Percentiles rank a stretch among this genome's conserved stretches.
These are phyloP conservation scores for Erpobdella octoculata DNA, from an alignment of 2,888 invertebrate genomes.

Conservation along the genomic window DNA sequence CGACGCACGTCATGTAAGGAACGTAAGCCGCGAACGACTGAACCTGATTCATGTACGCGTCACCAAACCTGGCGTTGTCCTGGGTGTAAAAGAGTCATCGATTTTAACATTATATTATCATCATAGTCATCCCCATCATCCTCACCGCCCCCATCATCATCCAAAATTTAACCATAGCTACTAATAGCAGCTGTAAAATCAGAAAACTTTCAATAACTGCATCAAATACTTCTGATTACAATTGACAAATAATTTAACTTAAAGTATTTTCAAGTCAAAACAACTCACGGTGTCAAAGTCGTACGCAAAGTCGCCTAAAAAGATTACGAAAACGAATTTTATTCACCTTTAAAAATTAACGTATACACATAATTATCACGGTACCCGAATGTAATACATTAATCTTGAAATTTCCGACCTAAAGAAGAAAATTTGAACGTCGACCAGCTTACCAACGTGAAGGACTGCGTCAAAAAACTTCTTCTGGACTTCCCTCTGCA, in stretches of 20 bases:
- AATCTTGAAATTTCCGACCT: no score
- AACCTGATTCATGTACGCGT: conserved; percentile 84
- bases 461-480: conserved; percentile 67
- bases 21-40: conserved; percentile 77
- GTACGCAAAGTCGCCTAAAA: conserved; percentile 43
- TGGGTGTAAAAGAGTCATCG: no score
- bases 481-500: conserved; percentile 74
- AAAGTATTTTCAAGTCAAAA: not conserved
- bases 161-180: no score
- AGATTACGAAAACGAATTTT: not conserved
- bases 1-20: conserved; percentile 75
- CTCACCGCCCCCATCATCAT: no score
- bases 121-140: no score
- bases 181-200: no score
- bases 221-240: not conserved
- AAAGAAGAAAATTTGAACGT: no score
- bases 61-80: conserved; percentile 72
- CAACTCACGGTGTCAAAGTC: conserved; percentile 40
- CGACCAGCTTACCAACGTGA: conserved; percentile 64
- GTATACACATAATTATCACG: no score
- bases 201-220: no score
- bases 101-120: no score
- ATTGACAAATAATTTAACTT: conserved; percentile 4
- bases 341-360: no score
- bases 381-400: no score